These are phyloP conservation scores for Xylocampa areola DNA, from an alignment of 2,888 invertebrate genomes.

Conservation along the genomic window DNA sequence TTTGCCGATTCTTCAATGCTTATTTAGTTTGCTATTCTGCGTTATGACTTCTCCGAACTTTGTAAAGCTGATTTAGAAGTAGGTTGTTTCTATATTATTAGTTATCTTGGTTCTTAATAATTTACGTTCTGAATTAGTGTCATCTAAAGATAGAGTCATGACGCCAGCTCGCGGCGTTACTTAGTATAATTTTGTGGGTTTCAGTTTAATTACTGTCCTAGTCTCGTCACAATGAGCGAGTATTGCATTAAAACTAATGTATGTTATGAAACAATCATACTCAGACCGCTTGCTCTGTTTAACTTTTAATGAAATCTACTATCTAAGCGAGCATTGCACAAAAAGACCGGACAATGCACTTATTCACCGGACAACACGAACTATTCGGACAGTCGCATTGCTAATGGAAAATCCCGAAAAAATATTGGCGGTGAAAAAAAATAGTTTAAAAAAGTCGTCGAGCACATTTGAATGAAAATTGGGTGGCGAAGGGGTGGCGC, in stretches of 20 bases:
- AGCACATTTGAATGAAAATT: constrained; percentile 89
- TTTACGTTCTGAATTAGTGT: not conserved
- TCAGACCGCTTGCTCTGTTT: constrained; percentile 50
- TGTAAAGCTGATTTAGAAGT: constrained; percentile 7
- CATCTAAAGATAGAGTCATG: constrained; percentile 22
- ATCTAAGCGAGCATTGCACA: constrained; percentile 62
- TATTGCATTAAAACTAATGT: constrained; percentile 48
- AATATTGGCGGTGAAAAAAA: constrained; percentile 83
- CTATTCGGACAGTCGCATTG: constrained; percentile 81
- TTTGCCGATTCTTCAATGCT: constrained; percentile 35
- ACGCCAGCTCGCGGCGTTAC: constrained; percentile 17
- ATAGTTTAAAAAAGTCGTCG: constrained; percentile 82
- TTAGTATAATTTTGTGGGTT: constrained; percentile 21
- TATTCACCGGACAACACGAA: constrained; percentile 75
- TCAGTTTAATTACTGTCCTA: constrained; percentile 31
- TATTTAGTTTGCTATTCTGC: constrained; percentile 23
- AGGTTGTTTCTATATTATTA: constrained; percentile 8
- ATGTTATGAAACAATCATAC: constrained; percentile 44
- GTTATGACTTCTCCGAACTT: constrained; percentile 24
- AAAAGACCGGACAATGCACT: constrained; percentile 72
- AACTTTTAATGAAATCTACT: constrained; percentile 75
- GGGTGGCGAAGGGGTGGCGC: constrained; percentile 81
- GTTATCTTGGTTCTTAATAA: constrained; percentile 2
- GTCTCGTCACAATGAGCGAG: constrained; percentile 38
- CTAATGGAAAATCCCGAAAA: constrained; percentile 88